A percentile compares a stretch with the other conserved stretches of the same genome.
Evolutionary conservation across 2,888 invertebrate genomes (phyloP).

Genomic region (Polyommatus icarus): DNA sequence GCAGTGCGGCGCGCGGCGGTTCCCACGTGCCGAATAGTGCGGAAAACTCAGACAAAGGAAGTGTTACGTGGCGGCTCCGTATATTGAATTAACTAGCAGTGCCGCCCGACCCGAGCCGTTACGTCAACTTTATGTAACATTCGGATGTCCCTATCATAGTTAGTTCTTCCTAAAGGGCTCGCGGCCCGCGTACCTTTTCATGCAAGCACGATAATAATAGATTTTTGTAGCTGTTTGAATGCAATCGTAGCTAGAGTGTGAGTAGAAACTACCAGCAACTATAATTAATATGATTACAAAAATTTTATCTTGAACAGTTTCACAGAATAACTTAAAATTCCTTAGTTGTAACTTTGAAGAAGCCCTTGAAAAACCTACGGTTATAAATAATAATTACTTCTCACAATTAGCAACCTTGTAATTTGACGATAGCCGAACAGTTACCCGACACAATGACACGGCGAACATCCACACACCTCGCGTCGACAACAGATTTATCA

Average conservation of each 20-base stretch:
- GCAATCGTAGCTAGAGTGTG: not conserved
- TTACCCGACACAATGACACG: not conserved
- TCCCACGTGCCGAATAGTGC: slow-evolving; percentile 77
- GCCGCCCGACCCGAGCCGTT: not conserved
- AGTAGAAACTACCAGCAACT: not conserved
- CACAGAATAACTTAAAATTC: not conserved
- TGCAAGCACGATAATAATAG: not conserved
- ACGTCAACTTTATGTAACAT: not conserved
- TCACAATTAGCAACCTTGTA: slow-evolving; percentile 1
- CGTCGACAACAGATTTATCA: not conserved
- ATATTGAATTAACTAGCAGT: not conserved
- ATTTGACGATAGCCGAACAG: slow-evolving; percentile 2
- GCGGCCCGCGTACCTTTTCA: too few species aligned
- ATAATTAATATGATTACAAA: not conserved
- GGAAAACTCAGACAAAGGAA: slow-evolving; percentile 71
- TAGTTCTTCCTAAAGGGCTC: not conserved
- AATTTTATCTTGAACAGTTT: not conserved
- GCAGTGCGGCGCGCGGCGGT: slow-evolving; percentile 43
- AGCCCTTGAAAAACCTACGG: slow-evolving; percentile 5
- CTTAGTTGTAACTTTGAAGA: not conserved
- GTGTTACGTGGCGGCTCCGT: slow-evolving; percentile 49
- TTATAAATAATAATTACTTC: not conserved
- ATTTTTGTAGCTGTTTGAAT: not conserved
- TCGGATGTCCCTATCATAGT: slow-evolving; percentile 4
- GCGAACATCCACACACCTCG: not conserved